Percentiles rank a stretch among this genome's conserved stretches.
Evolutionary conservation across 2,113 vertebrate genomes (phyloP).

Genomic region (Nycticryphes semicollaris): DNA sequence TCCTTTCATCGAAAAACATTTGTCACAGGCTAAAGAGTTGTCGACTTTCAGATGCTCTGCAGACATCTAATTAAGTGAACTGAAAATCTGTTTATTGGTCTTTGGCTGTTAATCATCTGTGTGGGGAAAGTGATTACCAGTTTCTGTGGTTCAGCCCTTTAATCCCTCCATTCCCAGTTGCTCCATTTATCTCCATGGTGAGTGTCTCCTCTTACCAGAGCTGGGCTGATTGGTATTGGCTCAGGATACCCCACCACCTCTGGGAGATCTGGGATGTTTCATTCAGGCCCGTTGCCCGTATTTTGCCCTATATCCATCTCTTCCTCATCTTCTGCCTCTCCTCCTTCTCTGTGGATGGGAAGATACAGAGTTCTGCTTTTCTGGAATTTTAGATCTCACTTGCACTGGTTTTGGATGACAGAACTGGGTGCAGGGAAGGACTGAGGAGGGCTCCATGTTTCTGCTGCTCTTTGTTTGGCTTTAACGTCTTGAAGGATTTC

Average conservation of each 20-base stretch:
- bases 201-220: background rate
- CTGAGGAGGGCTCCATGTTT: background rate
- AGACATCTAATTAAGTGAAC: slow-evolving; percentile 1
- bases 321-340: background rate
- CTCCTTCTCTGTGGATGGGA: background rate
- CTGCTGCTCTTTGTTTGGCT: background rate
- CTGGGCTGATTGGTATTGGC: background rate
- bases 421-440: background rate
- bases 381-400: background rate
- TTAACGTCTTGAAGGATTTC: background rate
- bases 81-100: slow-evolving; percentile 7
- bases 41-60: background rate
- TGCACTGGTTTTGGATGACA: background rate
- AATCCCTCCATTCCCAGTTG: background rate
- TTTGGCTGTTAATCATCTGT: background rate
- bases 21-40: background rate
- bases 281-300: background rate
- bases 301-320: background rate
- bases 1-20: background rate
- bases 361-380: background rate
- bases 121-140: background rate
- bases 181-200: background rate
- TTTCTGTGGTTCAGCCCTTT: background rate
- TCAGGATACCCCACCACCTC: background rate
- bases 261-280: background rate